Base-by-base conservation (phyloP, 2,797 vertebrate species). In the Acanthurus lineatus region DNA sequence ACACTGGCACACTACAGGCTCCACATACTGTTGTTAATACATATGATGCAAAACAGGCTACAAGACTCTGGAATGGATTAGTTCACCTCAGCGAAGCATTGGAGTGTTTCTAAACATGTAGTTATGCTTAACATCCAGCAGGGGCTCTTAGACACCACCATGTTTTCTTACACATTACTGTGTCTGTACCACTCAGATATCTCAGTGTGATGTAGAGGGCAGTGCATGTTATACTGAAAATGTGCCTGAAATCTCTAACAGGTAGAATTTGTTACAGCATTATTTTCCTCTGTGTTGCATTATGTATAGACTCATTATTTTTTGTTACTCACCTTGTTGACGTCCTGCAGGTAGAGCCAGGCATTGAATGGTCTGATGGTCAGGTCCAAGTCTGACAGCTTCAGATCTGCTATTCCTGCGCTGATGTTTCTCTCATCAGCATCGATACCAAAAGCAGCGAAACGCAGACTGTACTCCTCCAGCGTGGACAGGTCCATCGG, bases 271-370 rank as follows among this genome's bases (percentile, higher is more conserved):
- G 5, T 32, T 32, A 32, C 28, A 4, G 28, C 28, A 32, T 32
- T 32, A 32, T 32, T 32, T 32, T 4, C 28, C 5, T 32, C 28
- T 32, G 3, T 32, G 5, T 32, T 32, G 28, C 28, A 32, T 32
- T 32, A 32, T 32, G 28, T 32, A 32, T 32, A 32, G 28, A 32
- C 28, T 3, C 28, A 32, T 32, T 4, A 4, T 2, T 42, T 11
- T 12, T 5, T 20, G 10, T 5, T 17, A n/a, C 64, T 49, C 53
- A 96, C 98, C 96, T 97, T 99, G 86, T 97, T 99, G 82, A 96
- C 95, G 79, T 99, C 98, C 86, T 99, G 98, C 25, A 99, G 93
- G 92, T 99, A 99, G 20, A 99, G 96, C 98, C 98, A 99, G 81
- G 98, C 96, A 0, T 93, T 96, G 93, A 99, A 99, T 15, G 98